phyloP scores from a whole-genome alignment of 2,113 vertebrate species.

The Telmatochromis sp. region DNA sequence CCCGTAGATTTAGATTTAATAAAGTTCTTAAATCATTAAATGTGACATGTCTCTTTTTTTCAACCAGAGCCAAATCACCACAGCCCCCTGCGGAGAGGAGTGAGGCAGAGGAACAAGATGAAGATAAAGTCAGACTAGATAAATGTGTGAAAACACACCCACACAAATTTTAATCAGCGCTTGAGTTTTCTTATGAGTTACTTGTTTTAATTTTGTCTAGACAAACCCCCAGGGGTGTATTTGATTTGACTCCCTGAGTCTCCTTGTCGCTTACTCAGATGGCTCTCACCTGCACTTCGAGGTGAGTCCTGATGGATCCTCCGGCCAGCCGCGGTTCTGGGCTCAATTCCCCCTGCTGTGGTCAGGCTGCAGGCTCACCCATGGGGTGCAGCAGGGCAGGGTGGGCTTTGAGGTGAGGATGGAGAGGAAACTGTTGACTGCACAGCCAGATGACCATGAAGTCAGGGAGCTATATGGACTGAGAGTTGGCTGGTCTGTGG shows the following conservation, averaged over 20 bases:
- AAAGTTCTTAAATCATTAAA: not conserved
- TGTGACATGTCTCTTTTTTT: not conserved
- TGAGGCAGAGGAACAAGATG: conserved; percentile 70
- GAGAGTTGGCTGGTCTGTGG: conserved; percentile 82
- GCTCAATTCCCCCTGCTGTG: conserved; percentile 79
- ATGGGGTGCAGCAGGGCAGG: conserved; percentile 75
- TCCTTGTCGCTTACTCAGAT: conserved; percentile 57
- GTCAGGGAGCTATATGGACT: conserved; percentile 64
- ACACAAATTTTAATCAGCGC: accelerated
- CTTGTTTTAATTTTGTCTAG: not conserved
- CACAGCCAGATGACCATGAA: conserved; percentile 36
- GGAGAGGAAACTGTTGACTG: conserved; percentile 67
- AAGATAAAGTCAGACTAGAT: conserved; percentile 74
- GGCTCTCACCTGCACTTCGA: conserved; percentile 83
- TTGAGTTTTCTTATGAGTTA: not conserved
- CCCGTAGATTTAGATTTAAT: not conserved
- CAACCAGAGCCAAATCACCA: conserved; percentile 78
- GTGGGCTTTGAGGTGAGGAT: conserved; percentile 83
- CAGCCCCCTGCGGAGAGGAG: conserved; percentile 61
- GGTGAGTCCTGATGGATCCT: conserved; percentile 70
- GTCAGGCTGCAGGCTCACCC: conserved; percentile 82
- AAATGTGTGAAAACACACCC: conserved; percentile 52
- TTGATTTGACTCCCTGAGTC: not conserved
- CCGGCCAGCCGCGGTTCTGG: conserved; percentile 79
- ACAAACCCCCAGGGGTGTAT: not conserved